Conservation (phyloP, 2,888 invertebrate species). For the Lissocephala sabroskyi region DNA sequence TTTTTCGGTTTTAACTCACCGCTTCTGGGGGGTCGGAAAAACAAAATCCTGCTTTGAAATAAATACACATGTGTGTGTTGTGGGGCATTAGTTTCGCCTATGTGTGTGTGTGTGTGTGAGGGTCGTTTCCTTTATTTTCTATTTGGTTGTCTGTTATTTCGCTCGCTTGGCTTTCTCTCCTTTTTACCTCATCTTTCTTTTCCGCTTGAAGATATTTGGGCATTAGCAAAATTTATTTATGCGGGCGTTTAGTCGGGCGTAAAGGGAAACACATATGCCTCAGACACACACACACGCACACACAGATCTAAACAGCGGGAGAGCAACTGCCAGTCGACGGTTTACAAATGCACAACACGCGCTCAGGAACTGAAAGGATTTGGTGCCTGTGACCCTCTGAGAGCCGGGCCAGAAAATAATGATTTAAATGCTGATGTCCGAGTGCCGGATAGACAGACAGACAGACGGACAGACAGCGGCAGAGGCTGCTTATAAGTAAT, state of each 20-base stretch:
- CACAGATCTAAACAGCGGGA: conserved; percentile 1
- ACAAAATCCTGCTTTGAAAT: conserved; percentile 47
- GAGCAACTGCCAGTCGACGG: conserved; percentile 23
- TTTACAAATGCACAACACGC: conserved; percentile 53
- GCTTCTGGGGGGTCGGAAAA: conserved; percentile 26
- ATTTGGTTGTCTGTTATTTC: neutral
- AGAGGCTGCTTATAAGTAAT: conserved; percentile 1
- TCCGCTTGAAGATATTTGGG: conserved; percentile 65
- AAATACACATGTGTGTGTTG: too few relatives aligned
- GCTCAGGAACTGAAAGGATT: conserved; percentile 59
- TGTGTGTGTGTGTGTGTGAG: conserved; percentile 4
- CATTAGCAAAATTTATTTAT: conserved; percentile 68
- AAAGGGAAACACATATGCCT: conserved; percentile 63
- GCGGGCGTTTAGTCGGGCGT: conserved; percentile 64
- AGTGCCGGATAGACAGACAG: neutral
- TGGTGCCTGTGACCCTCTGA: conserved; percentile 4
- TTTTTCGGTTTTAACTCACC: neutral
- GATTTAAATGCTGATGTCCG: conserved; percentile 56
- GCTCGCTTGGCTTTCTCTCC: too few relatives aligned
- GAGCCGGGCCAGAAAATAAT: conserved; percentile 35
- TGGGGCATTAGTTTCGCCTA: conserved; percentile 26
- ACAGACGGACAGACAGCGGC: neutral
- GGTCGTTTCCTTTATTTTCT: neutral
- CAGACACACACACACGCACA: conserved; percentile 22
- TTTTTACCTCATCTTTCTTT: conserved; percentile 61